phyloP scores from a whole-genome alignment of 2,113 vertebrate species.

The Rostratula benghalensis region DNA sequence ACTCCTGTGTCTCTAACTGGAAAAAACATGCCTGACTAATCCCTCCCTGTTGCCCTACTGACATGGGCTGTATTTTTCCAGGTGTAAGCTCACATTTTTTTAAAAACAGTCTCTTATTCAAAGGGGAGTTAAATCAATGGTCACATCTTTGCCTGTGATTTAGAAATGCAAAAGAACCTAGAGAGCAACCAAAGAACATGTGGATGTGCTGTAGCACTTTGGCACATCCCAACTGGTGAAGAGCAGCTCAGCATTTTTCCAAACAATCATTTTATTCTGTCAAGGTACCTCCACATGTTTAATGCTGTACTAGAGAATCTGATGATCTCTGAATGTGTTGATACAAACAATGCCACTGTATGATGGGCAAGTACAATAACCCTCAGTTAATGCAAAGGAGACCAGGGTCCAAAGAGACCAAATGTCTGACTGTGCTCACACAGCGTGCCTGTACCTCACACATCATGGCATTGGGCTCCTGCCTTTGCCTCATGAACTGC shows the following conservation, averaged over 20 bases:
- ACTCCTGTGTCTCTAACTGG: neutral
- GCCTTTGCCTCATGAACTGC: neutral
- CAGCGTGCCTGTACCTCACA: neutral
- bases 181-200: neutral
- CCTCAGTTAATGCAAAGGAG: neutral
- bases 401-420: neutral
- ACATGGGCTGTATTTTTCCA: neutral
- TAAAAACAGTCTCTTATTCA: neutral
- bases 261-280: neutral
- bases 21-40: neutral
- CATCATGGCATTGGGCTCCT: neutral
- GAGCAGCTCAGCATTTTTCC: neutral
- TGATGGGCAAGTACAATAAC: neutral
- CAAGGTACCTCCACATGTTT: neutral
- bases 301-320: neutral
- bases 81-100: neutral
- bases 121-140: neutral
- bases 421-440: neutral
- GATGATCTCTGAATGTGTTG: neutral
- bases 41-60: neutral
- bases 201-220: neutral
- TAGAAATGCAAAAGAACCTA: neutral
- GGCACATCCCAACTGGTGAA: neutral
- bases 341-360: neutral
- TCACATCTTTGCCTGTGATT: neutral